phyloP scores from a whole-genome alignment of 35 echinoderm and acorn worm species.

The Amphiura filiformis region DNA sequence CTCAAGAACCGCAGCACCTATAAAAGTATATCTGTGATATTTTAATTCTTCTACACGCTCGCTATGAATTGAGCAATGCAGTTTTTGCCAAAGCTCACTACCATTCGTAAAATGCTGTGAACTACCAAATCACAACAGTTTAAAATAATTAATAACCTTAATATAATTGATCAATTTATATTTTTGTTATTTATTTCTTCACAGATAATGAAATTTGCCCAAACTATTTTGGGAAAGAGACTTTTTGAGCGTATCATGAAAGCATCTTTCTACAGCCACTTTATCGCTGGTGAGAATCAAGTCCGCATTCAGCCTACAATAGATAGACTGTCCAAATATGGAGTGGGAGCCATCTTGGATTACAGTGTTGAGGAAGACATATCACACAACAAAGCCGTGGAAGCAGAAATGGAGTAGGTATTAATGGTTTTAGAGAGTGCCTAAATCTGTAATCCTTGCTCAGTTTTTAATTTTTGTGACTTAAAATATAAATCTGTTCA shows the following conservation, averaged over 20 bases:
- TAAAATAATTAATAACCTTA: too few species aligned
- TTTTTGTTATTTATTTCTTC: too few species aligned
- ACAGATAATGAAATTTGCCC: conserved; percentile 72
- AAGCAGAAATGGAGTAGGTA: conserved; percentile 94
- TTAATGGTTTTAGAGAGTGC: background rate
- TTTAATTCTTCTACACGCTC: too few species aligned
- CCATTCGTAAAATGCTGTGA: too few species aligned
- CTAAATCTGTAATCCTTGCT: too few species aligned
- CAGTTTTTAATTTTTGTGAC: too few species aligned
- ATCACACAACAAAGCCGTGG: conserved; percentile 76
- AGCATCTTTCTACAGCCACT: conserved; percentile 88
- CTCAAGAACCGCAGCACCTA: too few species aligned
- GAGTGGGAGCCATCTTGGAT: conserved; percentile 94
- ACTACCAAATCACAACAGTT: too few species aligned
- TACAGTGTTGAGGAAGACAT: conserved; percentile 98
- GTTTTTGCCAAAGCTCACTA: too few species aligned
- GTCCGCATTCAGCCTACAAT: conserved; percentile 69
- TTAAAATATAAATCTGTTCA: too few species aligned
- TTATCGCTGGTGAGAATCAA: conserved; percentile 93
- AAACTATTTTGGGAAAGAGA: conserved; percentile 67
- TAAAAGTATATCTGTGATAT: too few species aligned
- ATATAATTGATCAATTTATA: background rate
- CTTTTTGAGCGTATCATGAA: conserved; percentile 79
- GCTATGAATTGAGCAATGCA: too few species aligned
- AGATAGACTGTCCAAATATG: conserved; percentile 62